Evolutionary conservation across 2,888 invertebrate genomes (phyloP), one percentile per base, ranked within the genome.

Genomic region (Caenorhabditis plicata): DNA sequence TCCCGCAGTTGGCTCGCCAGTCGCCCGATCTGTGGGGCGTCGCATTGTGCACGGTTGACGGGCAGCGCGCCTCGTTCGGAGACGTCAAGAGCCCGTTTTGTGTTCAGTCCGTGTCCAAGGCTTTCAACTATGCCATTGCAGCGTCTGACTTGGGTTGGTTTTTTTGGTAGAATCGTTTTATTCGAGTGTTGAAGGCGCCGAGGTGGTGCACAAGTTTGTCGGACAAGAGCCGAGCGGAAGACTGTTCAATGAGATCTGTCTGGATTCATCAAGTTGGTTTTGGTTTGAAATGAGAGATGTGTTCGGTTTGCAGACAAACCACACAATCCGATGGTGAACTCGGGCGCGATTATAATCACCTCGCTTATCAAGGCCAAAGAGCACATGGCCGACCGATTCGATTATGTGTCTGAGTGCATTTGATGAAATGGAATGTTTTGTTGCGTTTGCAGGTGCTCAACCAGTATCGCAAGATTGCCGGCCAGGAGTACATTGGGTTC

Each of bases 241-340:
- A 22, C 49, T 71, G 1, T 73, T 71, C 65, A 74, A 73, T 46
- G 74, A 73, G 31, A 73, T 74, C 44, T 73, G 73, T 29, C 49
- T 74, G 22, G 74, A 74, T 45, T 52, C 65, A 1, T 65, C 60
- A 31, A 56, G 68, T 68, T n/a, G 41, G 33, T 32, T 25, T 17
- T 17, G 17, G 17, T 7, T 15, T 7, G 25, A 3, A 23, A 23
- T 3, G 11, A 26, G 27, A 20, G 13, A n/a, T 17, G 11, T 13
- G n/a, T 3, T 27, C 13, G 27, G 11, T 2, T 70, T 85, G 40
- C 84, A 94, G 93, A 92, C 84, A 92, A 92, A 82, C 95, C 95
- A 0, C 95, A 96, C 83, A 95, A 96, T 84, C 96, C 96, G 0
- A 92, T 96, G 94, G 92, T 95, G 64, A 96, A 96, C 83, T 91